Base-by-base conservation (phyloP, 2,113 vertebrate genomes). In the Amblyornis subalaris region DNA sequence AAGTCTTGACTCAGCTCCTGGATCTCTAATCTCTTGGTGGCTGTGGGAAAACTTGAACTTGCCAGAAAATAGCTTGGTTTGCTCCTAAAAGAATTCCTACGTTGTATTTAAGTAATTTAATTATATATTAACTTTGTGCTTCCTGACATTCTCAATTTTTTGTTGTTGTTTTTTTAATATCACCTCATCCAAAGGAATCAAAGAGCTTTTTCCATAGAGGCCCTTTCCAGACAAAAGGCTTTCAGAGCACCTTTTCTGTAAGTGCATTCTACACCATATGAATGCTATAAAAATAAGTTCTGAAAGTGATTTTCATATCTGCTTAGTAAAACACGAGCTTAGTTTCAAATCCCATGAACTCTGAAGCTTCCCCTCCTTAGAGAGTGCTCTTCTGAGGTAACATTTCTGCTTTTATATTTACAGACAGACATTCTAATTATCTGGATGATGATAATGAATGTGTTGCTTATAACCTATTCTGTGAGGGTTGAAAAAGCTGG, bases 391-490 rank as follows among this genome's bases (percentile, higher is more conserved):
- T 96, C 57, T 71, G 76, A 96, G 95, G 77, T 60, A 93, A 92
- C 90, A 64, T 62, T 96, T 94, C 90, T 92, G 54, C 95, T 97
- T 96, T 94, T 79, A 79, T 97, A 91, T 97, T 96, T 97, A 96
- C 96, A 64, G 75, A 96, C 94, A 96, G 94, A 80, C 78, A 73
- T 89, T 76, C 94, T 96, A 94, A 97, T 97, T 97, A 96, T 96
- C 97, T 95, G 89, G 80, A 92, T 93, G 94, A 89, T 55, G 78
- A 85, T 97, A 90, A 95, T 97, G 96, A 97, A 95, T 91, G 80
- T 96, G 91, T 95, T 96, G 89, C 94, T 97, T 96, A 72, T 96
- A 96, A 95, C 95, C 95, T 97, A 85, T 94, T 97, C 90, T 83
- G 76, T 25, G 38, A 94, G 95, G 84, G 80, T 77, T 95, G 95